Evolutionary conservation across 2,797 vertebrate species (phyloP), one percentile per base, ranked within the genome.

Genomic region (Acestrorhynchus altus): DNA sequence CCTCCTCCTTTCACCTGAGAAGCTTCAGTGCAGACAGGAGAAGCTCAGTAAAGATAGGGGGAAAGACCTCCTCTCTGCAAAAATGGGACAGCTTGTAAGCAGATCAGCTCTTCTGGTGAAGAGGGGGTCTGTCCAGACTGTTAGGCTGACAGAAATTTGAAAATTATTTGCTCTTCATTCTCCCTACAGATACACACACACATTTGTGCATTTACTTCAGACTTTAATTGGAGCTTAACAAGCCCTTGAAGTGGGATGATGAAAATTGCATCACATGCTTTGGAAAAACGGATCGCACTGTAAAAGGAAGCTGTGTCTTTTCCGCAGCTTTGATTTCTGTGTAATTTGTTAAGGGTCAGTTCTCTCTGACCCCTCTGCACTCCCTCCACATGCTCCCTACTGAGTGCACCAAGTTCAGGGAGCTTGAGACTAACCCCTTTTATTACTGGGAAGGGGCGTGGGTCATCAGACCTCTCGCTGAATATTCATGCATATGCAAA

Each of bases 401-500:
- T 46, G 16, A 51, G 60, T 56, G 22, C n/a, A 70, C 8, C 18
- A 18, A 60, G 72, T 49, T 16, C 63, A 31, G 35, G 24, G 39
- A 64, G 54, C 13, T 26, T 44, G 11, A 63, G 46, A 59, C 15
- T 69, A 66, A 68, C 47, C 51, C 22, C 16, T 26, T 46, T 28
- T 60, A 49, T 60, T 77, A 71, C 7, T 39, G 22, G 22, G 28
- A 61, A 63, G 40, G 71, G 77, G 46, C 8, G 59, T 61, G 18
- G 40, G 60, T 59, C 35, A 35, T 65, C 35, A 44, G 40, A 68
- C 20, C 18, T 28, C n/a, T 13, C 22, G 11, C 12, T 71, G 51
- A 72, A 81, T 81, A 77, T 77, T 70, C 28, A 77, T 56, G 9
- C 64, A 13, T 8, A 75, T 78, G 61, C 57, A 81, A 54, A 76